Evolutionary conservation across 2,797 vertebrate genomes (phyloP).

Genomic region (Odontamblyopus lacepedii): DNA sequence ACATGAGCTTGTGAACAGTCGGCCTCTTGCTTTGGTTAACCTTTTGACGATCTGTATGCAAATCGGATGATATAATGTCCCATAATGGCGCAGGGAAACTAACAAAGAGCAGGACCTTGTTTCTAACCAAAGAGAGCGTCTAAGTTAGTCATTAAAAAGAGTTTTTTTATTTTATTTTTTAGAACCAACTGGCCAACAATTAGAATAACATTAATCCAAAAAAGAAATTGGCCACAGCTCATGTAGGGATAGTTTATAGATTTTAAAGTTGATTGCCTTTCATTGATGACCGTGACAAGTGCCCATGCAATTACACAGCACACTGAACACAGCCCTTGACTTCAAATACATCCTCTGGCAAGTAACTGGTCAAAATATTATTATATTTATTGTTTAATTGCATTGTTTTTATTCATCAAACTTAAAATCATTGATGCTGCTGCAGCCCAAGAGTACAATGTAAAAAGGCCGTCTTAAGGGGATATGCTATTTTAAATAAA

Average conservation of each 20-base stretch:
- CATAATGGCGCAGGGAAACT: constrained; percentile 21
- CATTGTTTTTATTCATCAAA: neutral
- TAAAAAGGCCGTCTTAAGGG: neutral
- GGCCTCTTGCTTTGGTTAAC: constrained; percentile 31
- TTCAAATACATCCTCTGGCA: constrained; percentile 26
- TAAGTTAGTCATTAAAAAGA: constrained; percentile 29
- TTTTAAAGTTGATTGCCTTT: constrained; percentile 4
- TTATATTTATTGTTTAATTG: no score
- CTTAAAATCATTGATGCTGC: neutral
- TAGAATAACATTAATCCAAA: neutral
- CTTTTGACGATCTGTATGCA: constrained; percentile 5
- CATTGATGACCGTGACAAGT: neutral
- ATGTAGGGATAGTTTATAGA: neutral
- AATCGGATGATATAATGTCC: neutral
- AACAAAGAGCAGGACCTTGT: constrained; percentile 24
- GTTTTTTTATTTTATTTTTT: constrained; percentile 1
- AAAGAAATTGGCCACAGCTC: neutral
- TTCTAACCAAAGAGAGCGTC: constrained; percentile 53
- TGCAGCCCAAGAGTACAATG: constrained; percentile 3
- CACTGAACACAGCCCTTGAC: constrained; percentile 14
- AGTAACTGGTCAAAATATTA: neutral
- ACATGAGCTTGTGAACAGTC: constrained; percentile 25
- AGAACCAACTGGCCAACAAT: neutral
- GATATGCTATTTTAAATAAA: constrained; percentile 1
- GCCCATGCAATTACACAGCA: constrained; percentile 9